phyloP scores from a whole-genome alignment of 2,113 vertebrate species.

The Melospiza georgiana region DNA sequence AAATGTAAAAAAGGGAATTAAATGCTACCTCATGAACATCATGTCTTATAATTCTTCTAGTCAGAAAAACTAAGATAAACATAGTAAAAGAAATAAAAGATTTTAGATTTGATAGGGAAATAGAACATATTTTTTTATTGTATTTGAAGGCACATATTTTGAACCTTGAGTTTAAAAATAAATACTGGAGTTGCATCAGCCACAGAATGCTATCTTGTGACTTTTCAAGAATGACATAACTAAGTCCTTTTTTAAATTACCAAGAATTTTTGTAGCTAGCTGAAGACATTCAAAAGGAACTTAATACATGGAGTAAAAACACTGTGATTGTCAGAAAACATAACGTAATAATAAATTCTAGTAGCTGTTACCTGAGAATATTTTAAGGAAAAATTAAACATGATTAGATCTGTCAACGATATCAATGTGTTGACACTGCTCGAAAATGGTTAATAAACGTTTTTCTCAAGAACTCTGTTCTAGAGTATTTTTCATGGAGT shows the following conservation, averaged over 20 bases:
- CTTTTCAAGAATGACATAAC: neutral
- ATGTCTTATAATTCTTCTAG: neutral
- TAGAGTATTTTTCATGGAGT: neutral
- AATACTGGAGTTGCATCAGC: neutral
- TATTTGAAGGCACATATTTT: neutral
- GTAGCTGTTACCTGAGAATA: neutral
- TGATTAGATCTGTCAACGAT: neutral
- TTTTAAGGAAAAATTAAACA: neutral
- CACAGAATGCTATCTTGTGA: neutral
- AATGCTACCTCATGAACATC: neutral
- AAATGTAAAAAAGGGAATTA: neutral
- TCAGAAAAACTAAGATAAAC: neutral
- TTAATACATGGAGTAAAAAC: neutral
- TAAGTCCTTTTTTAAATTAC: neutral
- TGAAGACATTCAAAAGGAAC: neutral
- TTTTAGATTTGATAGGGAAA: neutral
- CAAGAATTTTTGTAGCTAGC: neutral
- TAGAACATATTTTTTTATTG: neutral
- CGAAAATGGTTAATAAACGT: neutral
- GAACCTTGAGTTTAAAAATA: neutral
- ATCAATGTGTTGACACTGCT: neutral
- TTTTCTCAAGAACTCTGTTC: neutral
- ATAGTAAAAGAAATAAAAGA: neutral
- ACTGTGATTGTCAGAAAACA: neutral
- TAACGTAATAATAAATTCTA: neutral